Evolutionary conservation across 2,888 invertebrate genomes (phyloP), one percentile per base, ranked within the genome.

Genomic region (Pammene aurita): DNA sequence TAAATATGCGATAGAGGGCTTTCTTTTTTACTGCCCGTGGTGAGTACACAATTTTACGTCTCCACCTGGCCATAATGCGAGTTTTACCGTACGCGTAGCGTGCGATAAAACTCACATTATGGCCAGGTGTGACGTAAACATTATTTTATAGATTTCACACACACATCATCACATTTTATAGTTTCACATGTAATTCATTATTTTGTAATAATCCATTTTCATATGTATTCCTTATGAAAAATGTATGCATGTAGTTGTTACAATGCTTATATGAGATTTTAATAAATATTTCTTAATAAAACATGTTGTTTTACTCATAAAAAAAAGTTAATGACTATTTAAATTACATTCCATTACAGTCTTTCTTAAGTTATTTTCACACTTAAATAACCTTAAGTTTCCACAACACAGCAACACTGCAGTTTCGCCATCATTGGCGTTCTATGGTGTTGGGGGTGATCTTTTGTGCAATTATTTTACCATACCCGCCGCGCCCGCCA

Each of bases 401-500:
- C 46, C 64, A 58, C 68, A 44, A 57, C 66, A 48, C 48, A 34
- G 48, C 58, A 38, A n/a, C 18, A 52, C 54, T 34, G 54, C 44
- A 52, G 26, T 7, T 48, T 34, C n/a, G 65, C 16, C 42, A 38
- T 58, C 16, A 75, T 89, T 84, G 91, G 75, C 89, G 94, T 78
- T 94, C 94, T 81, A 90, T 78, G 10, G 94, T 94, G 73, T 94
- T 94, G 1, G 94, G 94, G 5, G 89, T 94, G 66, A 96, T 94
- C 91, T 97, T 97, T 84, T 97, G 97, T 73, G 96, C 96, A 75
- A 98, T 95, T 72, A 98, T 95, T 92, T 98, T 98, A 41, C 99
- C 99, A 89, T 98, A 99, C 16, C 99, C 99, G 61, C 99, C 99
- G 85, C 99, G 93, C 0, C 99, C 99, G 44, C 96, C 95, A 86